Evolutionary conservation across 1,140 invertebrate species (phyloP).

Genomic region (Frieseomelitta varia): DNA sequence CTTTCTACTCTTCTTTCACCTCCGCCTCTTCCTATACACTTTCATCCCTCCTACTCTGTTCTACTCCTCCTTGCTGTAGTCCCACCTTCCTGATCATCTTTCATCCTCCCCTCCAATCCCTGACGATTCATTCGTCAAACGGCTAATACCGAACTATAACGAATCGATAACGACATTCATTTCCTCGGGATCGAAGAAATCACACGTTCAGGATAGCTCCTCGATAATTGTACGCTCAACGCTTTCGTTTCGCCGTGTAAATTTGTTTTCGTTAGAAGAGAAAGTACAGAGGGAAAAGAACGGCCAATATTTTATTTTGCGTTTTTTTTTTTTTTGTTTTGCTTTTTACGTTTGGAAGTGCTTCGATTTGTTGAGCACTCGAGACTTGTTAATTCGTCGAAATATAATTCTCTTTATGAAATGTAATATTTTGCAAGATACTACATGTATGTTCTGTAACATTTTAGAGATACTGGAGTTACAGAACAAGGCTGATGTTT

Average conservation of each 20-base stretch:
- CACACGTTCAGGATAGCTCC: not conserved
- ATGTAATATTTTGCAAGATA: too few species aligned
- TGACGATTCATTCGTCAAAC: not conserved
- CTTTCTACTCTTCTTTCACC: not conserved
- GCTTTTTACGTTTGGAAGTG: not conserved
- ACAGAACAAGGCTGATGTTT: not conserved
- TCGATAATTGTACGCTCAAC: not conserved
- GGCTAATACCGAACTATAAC: not conserved
- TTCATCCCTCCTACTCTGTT: slow-evolving; percentile 1
- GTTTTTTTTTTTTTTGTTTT: not conserved
- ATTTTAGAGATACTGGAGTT: not conserved
- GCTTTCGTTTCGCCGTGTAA: not conserved
- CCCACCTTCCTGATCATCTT: not conserved
- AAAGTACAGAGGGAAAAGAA: not conserved
- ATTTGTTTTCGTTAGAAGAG: not conserved
- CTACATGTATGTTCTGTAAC: too few species aligned
- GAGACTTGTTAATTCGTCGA: not conserved
- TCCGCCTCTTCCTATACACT: slow-evolving; percentile 2
- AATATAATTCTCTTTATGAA: too few species aligned
- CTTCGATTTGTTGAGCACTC: not conserved
- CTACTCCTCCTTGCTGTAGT: not conserved
- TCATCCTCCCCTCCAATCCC: not conserved
- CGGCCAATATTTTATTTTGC: not conserved
- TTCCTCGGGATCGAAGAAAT: not conserved
- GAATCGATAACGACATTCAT: slow-evolving; percentile 14